Evolutionary conservation across 2,797 vertebrate species (phyloP), one percentile per base, ranked within the genome.

Genomic region (Rhincodon typus): DNA sequence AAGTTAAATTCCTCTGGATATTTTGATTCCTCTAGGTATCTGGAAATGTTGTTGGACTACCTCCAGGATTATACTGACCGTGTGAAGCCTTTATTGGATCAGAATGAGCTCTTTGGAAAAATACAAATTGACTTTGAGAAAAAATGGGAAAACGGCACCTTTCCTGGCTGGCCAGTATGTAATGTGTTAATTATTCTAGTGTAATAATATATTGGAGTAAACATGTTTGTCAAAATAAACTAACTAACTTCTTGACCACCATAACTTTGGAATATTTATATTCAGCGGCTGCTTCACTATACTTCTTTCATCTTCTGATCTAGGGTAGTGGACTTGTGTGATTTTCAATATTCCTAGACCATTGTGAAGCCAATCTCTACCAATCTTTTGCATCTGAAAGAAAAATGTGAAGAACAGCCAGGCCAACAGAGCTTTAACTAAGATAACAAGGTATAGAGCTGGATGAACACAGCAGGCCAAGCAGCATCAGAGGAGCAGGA

Each of bases 11-110:
- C 69, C 23, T 50, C 46, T 2, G 46, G 46, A 50, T 50, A 50
- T 50, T 50, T 69, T 95, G 34, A 53, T 95, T 72, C 30, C 4
- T 77, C 42, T 97, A 99, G 99, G 97, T 99, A 99, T 96, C 96
- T 99, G 77, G 99, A 99, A 97, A 99, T 99, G 98, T 98, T 99
- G 74, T 97, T 99, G 46, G 99, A 99, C 97, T 99, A 99, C 96
- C 98, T 99, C 72, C 99, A 99, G 97, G 98, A 99, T 96, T 99
- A 99, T 97, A 99, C 99, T 0, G 99, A 99, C 86, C 96, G 99
- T 8, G 99, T 99, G 96, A 99, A 99, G 46, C 99, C 99, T 0
- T 97, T 99, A 2, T 97, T 98, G 96, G 99, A 99, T 97, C 99
- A 99, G 97, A 99, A 99, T 82, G 99, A 99, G 91, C 98, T 99